Evolutionary conservation across 1,140 invertebrate species (phyloP), one percentile per base, ranked within the genome.

Genomic region (Pseudobourletiella spinata): DNA sequence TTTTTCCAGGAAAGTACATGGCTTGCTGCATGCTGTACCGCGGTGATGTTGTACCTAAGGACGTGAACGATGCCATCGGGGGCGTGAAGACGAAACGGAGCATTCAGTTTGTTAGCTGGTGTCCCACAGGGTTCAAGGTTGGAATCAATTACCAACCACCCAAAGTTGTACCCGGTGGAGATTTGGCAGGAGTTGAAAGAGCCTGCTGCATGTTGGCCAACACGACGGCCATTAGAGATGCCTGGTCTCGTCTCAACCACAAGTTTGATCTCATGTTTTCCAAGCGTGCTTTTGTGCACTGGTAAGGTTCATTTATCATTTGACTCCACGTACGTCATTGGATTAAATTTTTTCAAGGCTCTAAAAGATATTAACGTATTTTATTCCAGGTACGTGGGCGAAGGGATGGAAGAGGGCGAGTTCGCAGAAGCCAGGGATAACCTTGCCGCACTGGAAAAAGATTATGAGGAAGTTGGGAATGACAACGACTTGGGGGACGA

Each of bases 51-150:
- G 84, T 86, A 2, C 85, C 86, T 57, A 87, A 87, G 76, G 86
- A 88, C 1, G 86, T 89, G 15, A 88, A 89, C 73, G 84, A 86
- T 8, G 85, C 87, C 32, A 91, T 93, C 76, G 87, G 86, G 6
- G 84, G 85, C 70, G 87, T 90, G 77, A 90, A 91, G 78, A 86
- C 86, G 68, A 88, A 89, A 77, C 80, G 85, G 56, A 84, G 84
- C 66, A 88, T 92, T 71, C 86, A 89, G 76, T 93, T 93, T 75
- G 90, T 92, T 22, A n/a, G n/a, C n/a, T n/a, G n/a, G n/a, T n/a
- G n/a, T n/a, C n/a, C n/a, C n/a, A n/a, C n/a, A n/a, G n/a, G n/a
- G n/a, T n/a, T n/a, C n/a, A n/a, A n/a, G n/a, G n/a, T n/a, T n/a
- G n/a, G n/a, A n/a, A n/a, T n/a, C n/a, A n/a, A n/a, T n/a, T n/a